A percentile compares a stretch with the other conserved stretches of the same genome.
phyloP scores from a whole-genome alignment of 2,888 invertebrate genomes.

The Hemithea aestivaria region DNA sequence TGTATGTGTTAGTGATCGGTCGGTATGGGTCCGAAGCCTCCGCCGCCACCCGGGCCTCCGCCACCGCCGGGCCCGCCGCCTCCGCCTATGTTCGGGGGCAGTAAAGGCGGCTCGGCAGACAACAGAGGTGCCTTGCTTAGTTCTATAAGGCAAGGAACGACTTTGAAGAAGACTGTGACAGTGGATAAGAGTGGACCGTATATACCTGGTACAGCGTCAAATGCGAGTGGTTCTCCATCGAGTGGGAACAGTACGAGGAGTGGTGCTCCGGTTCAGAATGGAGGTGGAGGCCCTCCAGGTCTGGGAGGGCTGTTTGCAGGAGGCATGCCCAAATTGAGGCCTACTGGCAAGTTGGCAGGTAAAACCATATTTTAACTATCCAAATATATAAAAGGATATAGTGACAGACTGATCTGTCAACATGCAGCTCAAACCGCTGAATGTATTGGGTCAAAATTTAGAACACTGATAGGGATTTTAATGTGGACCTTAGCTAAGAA shows the following conservation, averaged over 20 bases:
- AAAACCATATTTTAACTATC: slow-evolving; percentile 17
- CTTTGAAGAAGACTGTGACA: slow-evolving; percentile 91
- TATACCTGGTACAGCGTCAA: slow-evolving; percentile 81
- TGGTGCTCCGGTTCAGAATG: slow-evolving; percentile 55
- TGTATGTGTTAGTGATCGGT: slow-evolving; percentile 36
- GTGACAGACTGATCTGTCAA: too few species aligned
- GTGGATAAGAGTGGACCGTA: slow-evolving; percentile 93
- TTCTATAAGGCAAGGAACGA: slow-evolving; percentile 90
- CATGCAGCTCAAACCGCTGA: too few species aligned
- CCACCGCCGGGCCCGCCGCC: slow-evolving; percentile 81
- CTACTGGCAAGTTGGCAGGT: slow-evolving; percentile 81
- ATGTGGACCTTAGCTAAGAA: too few species aligned
- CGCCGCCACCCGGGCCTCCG: slow-evolving; percentile 83
- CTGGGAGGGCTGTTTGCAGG: slow-evolving; percentile 89
- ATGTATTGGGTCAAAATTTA: too few species aligned
- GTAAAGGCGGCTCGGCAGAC: slow-evolving; percentile 74
- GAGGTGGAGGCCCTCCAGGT: slow-evolving; percentile 55
- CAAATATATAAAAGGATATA: too few species aligned
- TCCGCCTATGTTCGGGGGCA: slow-evolving; percentile 68
- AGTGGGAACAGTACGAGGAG: slow-evolving; percentile 56
- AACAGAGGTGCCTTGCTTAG: slow-evolving; percentile 85
- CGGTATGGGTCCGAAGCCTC: slow-evolving; percentile 70
- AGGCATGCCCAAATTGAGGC: slow-evolving; percentile 89
- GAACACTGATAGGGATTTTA: too few species aligned
- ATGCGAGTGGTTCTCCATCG: slow-evolving; percentile 41